Evolutionary conservation across 2,113 vertebrate species (phyloP).

Genomic region (Sylvilagus bachmani): DNA sequence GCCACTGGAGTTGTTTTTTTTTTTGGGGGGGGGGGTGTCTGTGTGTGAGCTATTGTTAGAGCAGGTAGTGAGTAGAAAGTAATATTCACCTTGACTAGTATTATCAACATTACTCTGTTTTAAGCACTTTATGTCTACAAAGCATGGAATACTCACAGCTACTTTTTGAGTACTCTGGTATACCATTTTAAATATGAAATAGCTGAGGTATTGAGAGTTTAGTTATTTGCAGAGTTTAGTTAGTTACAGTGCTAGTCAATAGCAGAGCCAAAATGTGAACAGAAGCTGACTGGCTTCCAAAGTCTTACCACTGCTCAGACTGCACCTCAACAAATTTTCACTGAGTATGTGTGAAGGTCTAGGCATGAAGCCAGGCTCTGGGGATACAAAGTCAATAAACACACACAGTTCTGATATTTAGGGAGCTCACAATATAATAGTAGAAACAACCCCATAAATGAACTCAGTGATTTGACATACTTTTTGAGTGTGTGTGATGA

Average conservation of each 20-base stretch:
- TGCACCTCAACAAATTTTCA: not conserved
- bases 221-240: not conserved
- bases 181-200: not conserved
- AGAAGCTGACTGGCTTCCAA: not conserved
- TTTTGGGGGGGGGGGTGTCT: not conserved
- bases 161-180: not conserved
- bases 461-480: not conserved
- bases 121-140: constrained; percentile 7
- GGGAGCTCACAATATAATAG: not conserved
- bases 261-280: constrained; percentile 12
- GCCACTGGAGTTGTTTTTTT: not conserved
- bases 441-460: not conserved
- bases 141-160: not conserved
- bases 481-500: not conserved
- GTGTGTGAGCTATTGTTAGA: no score
- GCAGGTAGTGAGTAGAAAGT: not conserved
- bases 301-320: not conserved
- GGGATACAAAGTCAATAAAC: not conserved
- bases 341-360: not conserved
- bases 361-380: not conserved
- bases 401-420: not conserved
- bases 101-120: not conserved
- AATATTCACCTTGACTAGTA: not conserved
- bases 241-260: not conserved
- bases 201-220: not conserved